Conservation (phyloP, 2,113 vertebrate species). For the Rissa tridactyla region DNA sequence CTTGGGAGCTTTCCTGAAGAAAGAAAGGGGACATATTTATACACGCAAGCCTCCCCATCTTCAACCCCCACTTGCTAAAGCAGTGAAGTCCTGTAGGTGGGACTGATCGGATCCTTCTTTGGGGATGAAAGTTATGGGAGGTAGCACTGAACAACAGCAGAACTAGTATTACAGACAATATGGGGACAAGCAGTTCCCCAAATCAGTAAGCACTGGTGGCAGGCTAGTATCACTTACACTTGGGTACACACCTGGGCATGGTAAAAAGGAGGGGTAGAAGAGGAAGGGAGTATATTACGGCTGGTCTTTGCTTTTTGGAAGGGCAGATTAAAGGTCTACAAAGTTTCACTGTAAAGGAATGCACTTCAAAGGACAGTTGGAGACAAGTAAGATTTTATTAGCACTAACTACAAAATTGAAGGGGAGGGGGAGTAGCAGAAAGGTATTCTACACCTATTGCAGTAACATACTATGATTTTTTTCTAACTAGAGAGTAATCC, state of each 20-base stretch:
- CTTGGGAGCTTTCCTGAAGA: background rate
- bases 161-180: rapidly evolving
- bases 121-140: background rate
- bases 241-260: background rate
- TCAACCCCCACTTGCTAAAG: background rate
- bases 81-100: background rate
- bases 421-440: background rate
- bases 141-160: background rate
- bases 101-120: background rate
- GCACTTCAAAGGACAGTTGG: constrained; percentile 28
- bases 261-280: background rate
- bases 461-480: rapidly evolving
- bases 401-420: background rate
- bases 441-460: background rate
- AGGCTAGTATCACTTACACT: background rate
- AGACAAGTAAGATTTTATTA: constrained; percentile 19
- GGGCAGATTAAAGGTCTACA: background rate
- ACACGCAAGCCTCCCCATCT: background rate
- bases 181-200: background rate
- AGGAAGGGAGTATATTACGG: background rate
- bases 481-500: background rate
- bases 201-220: background rate
- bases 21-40: background rate
- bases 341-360: constrained; percentile 14
- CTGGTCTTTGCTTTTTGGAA: background rate